phyloP scores from a whole-genome alignment of 1,140 invertebrate genomes.

The Heliconius himera region DNA sequence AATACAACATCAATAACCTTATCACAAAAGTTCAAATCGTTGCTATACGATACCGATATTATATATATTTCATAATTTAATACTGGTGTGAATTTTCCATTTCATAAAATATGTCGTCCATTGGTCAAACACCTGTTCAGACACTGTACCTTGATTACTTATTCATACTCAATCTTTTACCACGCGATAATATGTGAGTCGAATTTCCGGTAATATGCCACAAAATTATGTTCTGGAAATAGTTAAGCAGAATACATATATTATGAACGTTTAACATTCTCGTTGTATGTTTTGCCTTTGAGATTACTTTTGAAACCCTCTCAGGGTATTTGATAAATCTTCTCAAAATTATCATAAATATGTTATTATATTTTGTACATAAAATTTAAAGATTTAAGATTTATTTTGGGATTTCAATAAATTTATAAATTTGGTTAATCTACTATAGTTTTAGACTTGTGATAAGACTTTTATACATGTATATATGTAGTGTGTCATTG shows the following conservation, averaged over 20 bases:
- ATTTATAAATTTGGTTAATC: no score
- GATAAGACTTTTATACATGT: no score
- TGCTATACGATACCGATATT: no score
- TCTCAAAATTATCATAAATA: neutral
- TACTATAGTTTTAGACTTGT: no score
- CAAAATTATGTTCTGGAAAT: constrained; percentile 33
- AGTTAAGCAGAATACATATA: constrained; percentile 16
- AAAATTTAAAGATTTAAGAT: no score
- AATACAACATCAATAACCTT: no score
- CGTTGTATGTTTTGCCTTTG: constrained; percentile 25
- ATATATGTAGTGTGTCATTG: no score
- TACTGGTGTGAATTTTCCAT: neutral
- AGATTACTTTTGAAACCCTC: constrained; percentile 11
- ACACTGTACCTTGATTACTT: constrained; percentile 12
- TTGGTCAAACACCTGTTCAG: constrained; percentile 15
- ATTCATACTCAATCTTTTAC: constrained; percentile 26
- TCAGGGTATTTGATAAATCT: constrained; percentile 20
- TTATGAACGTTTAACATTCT: constrained; percentile 20
- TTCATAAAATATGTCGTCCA: neutral
- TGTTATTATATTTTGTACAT: neutral
- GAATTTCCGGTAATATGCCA: constrained; percentile 33
- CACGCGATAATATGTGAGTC: constrained; percentile 33
- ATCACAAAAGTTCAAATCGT: no score
- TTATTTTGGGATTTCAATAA: no score
- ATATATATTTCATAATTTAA: no score